Evolutionary conservation across 64 coral and sea anemone genomes (phyloP), one percentile per base, ranked within the genome.

Genomic region (Acropora yongei): DNA sequence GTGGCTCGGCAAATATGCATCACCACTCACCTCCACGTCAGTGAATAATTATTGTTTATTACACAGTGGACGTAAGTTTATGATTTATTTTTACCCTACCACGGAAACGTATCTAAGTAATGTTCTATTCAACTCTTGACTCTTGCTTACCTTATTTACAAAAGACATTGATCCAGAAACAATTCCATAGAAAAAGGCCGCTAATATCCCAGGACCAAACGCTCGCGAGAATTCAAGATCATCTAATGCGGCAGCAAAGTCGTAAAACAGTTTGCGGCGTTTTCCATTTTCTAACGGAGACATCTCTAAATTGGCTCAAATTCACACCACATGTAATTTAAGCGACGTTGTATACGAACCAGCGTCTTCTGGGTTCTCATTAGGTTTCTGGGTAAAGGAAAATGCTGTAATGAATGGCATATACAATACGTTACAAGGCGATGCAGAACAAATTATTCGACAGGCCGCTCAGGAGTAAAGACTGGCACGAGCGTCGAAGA

Each of bases 131-230:
- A 63, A 13, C 13, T 13, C 11, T 55, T 10, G 43, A 69, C 44
- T 86, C n/a, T 12, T 11, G 2, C 60, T 63, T 3, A 95, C 94
- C 89, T 95, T 95, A 71, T 95, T 95, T 55, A 95, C 57, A 57
- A 95, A 95, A 45, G 94, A 95, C 94, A 95, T 95, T 61, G 84
- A 88, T 80, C 94, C 94, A 30, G 94, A 95, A 0, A 91, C 78
- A 50, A 91, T 2, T 50, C 94, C 94, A 60, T 95, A 95, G 76
- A 95, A 95, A 17, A 91, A 50, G 10, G 94, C 94, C 2, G 94
- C 89, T 19, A 88, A 53, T 16, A 95, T 86, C 0, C 94, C 94
- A 3, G 82, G 91, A 49, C 74, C 82, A 47, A 93, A 93, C 0
- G 80, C 83, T 78, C 68, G 79, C 1, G 82, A 68, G 10, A 87